Percentiles rank a stretch among this genome's conserved stretches.
Evolutionary conservation across 2,888 invertebrate species (phyloP).

Genomic region (Crematogaster levior): DNA sequence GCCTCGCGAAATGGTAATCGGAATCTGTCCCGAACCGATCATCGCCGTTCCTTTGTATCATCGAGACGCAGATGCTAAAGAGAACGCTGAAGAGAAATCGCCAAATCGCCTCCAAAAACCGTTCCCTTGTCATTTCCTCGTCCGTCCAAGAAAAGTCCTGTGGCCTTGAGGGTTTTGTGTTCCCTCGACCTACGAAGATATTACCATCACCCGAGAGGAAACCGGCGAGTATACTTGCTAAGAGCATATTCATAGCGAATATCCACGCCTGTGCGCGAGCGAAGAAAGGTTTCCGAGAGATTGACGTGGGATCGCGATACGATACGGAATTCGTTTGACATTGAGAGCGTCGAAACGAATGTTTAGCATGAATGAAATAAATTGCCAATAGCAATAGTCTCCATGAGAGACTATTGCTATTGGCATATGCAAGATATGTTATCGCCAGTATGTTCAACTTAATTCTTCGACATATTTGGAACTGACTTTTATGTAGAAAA

Average conservation of each 20-base stretch:
- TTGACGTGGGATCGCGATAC: slow-evolving; percentile 20
- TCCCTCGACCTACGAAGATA: slow-evolving; percentile 42
- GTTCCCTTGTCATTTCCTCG: slow-evolving; percentile 60
- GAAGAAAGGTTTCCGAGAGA: not conserved
- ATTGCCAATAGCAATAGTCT: too few relatives aligned
- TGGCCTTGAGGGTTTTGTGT: slow-evolving; percentile 69
- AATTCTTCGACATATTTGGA: not conserved
- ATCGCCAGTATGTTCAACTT: not conserved
- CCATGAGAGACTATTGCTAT: slow-evolving; percentile 10
- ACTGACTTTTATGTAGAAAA: not conserved
- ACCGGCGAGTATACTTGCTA: not conserved
- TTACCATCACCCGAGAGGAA: slow-evolving; percentile 28
- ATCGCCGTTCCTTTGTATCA: slow-evolving; percentile 73
- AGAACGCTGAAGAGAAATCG: slow-evolving; percentile 52
- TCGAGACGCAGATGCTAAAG: not conserved
- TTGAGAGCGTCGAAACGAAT: slow-evolving; percentile 11
- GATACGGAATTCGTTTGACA: slow-evolving; percentile 32
- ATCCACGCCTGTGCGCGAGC: not conserved
- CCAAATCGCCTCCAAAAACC: not conserved
- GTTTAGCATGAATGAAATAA: not conserved
- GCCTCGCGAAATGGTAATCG: slow-evolving; percentile 79
- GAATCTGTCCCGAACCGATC: slow-evolving; percentile 70
- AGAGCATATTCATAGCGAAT: not conserved
- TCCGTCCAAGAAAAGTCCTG: slow-evolving; percentile 71
- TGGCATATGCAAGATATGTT: not conserved